Evolutionary conservation across 1,140 invertebrate genomes (phyloP), one percentile per base, ranked within the genome.

Genomic region (Ephestia elutella): DNA sequence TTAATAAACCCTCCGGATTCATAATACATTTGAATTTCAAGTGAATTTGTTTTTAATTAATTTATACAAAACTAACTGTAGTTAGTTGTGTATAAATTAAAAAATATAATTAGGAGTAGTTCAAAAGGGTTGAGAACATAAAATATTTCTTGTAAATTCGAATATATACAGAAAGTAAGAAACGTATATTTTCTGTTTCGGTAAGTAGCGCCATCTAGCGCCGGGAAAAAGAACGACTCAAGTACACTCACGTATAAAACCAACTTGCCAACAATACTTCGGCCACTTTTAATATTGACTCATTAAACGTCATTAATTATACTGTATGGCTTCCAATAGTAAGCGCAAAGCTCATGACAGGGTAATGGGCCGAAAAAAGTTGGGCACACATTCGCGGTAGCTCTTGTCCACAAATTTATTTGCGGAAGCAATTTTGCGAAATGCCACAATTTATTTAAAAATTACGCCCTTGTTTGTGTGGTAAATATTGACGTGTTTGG

Each of bases 371-470:
- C 59, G 75, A 79, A 81, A 82, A 87, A 84, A 82, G 75, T 78
- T 75, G 66, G 35, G 75, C 68, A 75, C 74, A 79, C 80, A 78
- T 75, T 75, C 69, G 65, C 70, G 68, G 69, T 68, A 63, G 71
- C 76, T 78, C 71, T 60, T 67, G 75, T 78, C 73, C 81, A 82
- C 80, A 82, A 73, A 82, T 78, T 74, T 87, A 86, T 87, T 87
- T 87, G 82, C 79, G 76, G 76, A 84, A 87, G 75, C 85, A 87
- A 87, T 86, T 87, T 86, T 73, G 82, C 85, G 71, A 87, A 86
- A 85, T 85, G 85, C 85, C 85, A 86, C 85, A 86, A 87, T 87
- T 87, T 87, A 87, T 87, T 87, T 86, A 87, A 87, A 87, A 87
- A 87, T 87, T 87, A 87, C 82, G 73, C 82, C 85, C 82, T 85